phyloP scores from a whole-genome alignment of 2,113 vertebrate species.

The Lagopus muta region DNA sequence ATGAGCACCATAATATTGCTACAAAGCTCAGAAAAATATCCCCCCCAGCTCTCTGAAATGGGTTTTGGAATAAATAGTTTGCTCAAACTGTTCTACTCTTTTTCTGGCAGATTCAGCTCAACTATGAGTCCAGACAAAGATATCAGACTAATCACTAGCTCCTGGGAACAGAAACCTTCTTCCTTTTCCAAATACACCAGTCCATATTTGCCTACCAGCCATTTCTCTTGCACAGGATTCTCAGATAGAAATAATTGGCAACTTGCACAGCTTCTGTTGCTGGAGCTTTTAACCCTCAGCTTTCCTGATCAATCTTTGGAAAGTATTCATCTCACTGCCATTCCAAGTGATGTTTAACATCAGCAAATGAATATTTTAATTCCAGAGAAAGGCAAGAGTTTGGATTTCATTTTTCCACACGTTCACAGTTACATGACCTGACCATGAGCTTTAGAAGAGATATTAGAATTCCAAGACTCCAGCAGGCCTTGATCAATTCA shows the following conservation, averaged over 20 bases:
- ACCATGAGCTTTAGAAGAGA: background rate
- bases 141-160: slow-evolving; percentile 5
- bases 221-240: background rate
- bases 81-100: background rate
- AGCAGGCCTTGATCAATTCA: background rate
- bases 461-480: background rate
- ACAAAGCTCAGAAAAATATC: slow-evolving; percentile 13
- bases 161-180: background rate
- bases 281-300: slow-evolving; percentile 26
- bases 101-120: slow-evolving; percentile 15
- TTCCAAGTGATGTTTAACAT: background rate
- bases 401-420: background rate
- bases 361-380: background rate
- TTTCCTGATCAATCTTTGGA: background rate
- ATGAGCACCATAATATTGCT: background rate
- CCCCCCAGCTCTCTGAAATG: background rate
- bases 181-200: background rate
- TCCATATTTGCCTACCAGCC: background rate
- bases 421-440: background rate
- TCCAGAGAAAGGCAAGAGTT: background rate
- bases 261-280: background rate
- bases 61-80: slow-evolving; percentile 10
- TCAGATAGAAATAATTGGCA: slow-evolving; percentile 26
- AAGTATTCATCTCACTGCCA: background rate
- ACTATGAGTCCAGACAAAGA: background rate